A percentile compares a stretch with the other conserved stretches of the same genome.
Evolutionary conservation across 35 echinoderm and acorn worm genomes (phyloP).

Genomic region (Strongylocentrotus purpuratus): DNA sequence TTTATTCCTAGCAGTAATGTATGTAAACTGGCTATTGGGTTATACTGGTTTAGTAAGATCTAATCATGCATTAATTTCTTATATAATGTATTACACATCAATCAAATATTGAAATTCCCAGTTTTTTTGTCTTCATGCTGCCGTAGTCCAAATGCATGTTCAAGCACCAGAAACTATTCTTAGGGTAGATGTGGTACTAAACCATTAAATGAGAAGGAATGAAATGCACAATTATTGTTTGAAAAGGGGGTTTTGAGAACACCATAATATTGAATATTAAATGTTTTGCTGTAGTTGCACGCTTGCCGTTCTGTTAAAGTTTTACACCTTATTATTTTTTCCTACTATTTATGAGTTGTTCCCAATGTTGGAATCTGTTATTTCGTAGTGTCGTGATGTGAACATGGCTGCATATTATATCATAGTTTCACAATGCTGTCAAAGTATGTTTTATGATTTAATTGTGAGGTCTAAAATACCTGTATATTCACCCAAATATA

Average conservation of each 20-base stretch:
- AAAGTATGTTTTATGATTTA: constrained; percentile 9
- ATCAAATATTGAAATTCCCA: not conserved
- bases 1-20: not conserved
- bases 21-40: not conserved
- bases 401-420: constrained; percentile 29
- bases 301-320: constrained; percentile 7
- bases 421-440: constrained; percentile 7
- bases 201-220: not conserved
- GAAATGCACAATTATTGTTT: not conserved
- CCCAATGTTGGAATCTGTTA: not conserved
- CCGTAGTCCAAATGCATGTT: not conserved
- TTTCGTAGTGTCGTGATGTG: constrained; percentile 20
- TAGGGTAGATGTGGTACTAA: not conserved
- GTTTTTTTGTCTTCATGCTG: not conserved
- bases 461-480: not conserved
- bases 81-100: not conserved
- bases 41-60: not conserved
- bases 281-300: constrained; percentile 3
- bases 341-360: not conserved
- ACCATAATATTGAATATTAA: not conserved
- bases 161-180: not conserved
- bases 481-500: constrained; percentile 14
- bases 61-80: not conserved
- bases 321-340: not conserved
- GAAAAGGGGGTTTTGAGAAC: not conserved